Evolutionary conservation across 2,113 vertebrate species (phyloP), one percentile per base, ranked within the genome.

Genomic region (Podocnemis expansa): DNA sequence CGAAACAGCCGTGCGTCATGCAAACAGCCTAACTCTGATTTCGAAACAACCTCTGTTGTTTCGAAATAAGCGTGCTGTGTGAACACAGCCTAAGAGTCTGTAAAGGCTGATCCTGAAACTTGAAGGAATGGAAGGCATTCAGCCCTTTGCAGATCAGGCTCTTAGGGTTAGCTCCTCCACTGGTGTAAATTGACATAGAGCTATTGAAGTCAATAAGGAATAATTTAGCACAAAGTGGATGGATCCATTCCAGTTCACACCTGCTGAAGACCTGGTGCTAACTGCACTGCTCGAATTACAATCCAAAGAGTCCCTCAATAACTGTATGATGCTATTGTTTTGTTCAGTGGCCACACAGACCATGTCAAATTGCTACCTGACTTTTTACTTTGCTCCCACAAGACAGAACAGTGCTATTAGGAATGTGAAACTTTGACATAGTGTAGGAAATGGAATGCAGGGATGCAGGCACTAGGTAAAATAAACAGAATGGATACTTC

Each of bases 221-320:
- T 93, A 78, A 94, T 89, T 92, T 96, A 92, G 58, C 9, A 80
- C 34, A 38, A 88, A 94, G 76, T 92, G 82, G 88, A 70, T 56
- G 51, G 70, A 25, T 88, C 85, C 67, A 60, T 54, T 24, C 12
- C 78, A 81, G 84, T 92, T 95, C 70, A 38, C 81, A 87, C 55
- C 47, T 91, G 25, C 47, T 84, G 80, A 88, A n/a, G n/a, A 78
- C 58, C 54, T 80, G 67, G 19, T 47, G 86, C 11, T 88, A 94
- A 92, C 79, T 52, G 1, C 82, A 92, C 41, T 41, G 38, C 24
- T 34, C 25, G 34, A 25, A 70, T 49, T 21, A 67, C 25, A 93
- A 47, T 0, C 2, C 1, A 67, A 54, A 21, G 1, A 47, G 19
- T 87, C 11, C 58, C 73, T 92, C 58, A 84, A 85, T 49, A 3